Evolutionary conservation across 2,113 vertebrate species (phyloP), one percentile per base, ranked within the genome.

Genomic region (Gymnogyps californianus): DNA sequence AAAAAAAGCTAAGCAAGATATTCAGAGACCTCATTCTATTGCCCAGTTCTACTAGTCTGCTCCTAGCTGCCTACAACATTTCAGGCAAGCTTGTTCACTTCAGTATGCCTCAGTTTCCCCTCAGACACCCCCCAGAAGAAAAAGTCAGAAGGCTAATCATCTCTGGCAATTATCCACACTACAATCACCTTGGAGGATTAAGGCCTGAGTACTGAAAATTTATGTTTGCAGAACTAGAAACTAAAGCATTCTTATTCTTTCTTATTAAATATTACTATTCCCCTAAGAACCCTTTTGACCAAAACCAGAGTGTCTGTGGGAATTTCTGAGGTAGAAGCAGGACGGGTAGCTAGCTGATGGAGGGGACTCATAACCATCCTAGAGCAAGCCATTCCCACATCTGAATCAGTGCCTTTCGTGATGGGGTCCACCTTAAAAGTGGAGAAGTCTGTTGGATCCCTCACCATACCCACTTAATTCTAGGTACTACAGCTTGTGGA

Each of bases 271-370:
- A 49, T 26, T 82, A 25, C 17, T 44, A 21, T 20, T 80, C 4
- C 12, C 25, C 9, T 13, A 49, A 40, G 31, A 83, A 58, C 16
- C 6, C 8, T n/a, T 64, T 59, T 19, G 54, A 31, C 29, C 16
- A 84, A 64, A 69, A 3, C 3, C 13, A 74, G 62, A 71, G 16
- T 74, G 51, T 36, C 75, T 76, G 44, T 21, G 54, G 40, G 49
- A 49, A 46, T 8, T 51, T 58, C 47, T 0, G 0, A 55, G 36
- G 36, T 0, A 58, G 46, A 47, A 76, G 66, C 47, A 83, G 67
- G 21, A 49, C n/a, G 46, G 20, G 47, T 5, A 70, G 51, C 26
- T 17, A 16, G 51, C 59, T 74, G 40, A 54, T 47, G 11, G 49
- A 69, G 16, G 6, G 21, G 10, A 28, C 9, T 75, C 9, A 26